Evolutionary conservation across 1,140 invertebrate genomes (phyloP).

Genomic region (Copidosoma floridanum): DNA sequence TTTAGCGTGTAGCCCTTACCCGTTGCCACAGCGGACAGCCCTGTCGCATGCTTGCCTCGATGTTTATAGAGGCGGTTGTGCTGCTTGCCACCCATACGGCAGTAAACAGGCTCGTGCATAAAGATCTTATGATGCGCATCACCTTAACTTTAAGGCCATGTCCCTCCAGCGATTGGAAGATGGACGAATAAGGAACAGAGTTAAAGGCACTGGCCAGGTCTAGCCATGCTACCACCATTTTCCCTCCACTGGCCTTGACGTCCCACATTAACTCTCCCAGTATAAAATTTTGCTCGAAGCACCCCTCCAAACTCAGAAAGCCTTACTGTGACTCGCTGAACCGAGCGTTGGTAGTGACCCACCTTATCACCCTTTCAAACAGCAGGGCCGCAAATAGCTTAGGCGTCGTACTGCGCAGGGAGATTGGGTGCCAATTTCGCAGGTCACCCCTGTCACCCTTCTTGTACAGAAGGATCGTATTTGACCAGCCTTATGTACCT

Average conservation of each 20-base stretch:
- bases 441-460: slow-evolving; percentile 33
- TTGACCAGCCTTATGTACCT: slow-evolving; percentile 17
- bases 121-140: slow-evolving; percentile 25
- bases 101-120: slow-evolving; percentile 1
- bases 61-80: slow-evolving; percentile 5
- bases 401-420: slow-evolving; percentile 35
- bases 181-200: slow-evolving; percentile 38
- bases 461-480: slow-evolving; percentile 43
- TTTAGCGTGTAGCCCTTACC: background rate
- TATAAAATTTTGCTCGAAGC: slow-evolving; percentile 46
- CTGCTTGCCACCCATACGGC: background rate
- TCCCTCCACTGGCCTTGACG: slow-evolving; percentile 10
- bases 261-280: slow-evolving; percentile 32
- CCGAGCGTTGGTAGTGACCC: slow-evolving; percentile 14
- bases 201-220: slow-evolving; percentile 42
- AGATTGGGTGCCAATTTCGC: slow-evolving; percentile 44
- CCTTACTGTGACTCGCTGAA: slow-evolving; percentile 35
- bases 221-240: slow-evolving; percentile 39
- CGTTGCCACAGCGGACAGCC: slow-evolving; percentile 9
- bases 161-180: slow-evolving; percentile 18
- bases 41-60: slow-evolving; percentile 26
- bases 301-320: slow-evolving; percentile 42
- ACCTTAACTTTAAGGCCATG: slow-evolving; percentile 13
- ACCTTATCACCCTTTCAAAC: slow-evolving; percentile 29
- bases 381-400: slow-evolving; percentile 42